Conservation (phyloP, 2,797 vertebrate species). For the Enteromius mattozi region DNA sequence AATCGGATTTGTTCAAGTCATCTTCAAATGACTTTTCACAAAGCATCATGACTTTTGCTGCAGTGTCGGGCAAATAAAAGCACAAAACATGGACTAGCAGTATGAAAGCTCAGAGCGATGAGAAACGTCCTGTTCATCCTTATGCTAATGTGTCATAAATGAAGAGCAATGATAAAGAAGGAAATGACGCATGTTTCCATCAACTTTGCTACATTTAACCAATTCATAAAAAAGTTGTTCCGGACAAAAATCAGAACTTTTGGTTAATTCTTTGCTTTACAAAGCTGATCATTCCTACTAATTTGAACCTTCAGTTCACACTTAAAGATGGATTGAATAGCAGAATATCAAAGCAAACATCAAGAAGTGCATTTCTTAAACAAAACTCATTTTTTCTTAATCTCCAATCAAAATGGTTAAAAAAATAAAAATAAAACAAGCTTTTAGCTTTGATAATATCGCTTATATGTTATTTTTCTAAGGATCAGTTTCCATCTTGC, state of each 20-base stretch:
- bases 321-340: neutral
- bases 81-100: conserved; percentile 46
- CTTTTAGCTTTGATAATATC: neutral
- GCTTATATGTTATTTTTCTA: neutral
- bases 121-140: conserved; percentile 51
- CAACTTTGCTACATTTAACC: neutral
- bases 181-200: conserved; percentile 68
- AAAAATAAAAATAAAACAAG: neutral
- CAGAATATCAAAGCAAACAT: neutral
- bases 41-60: neutral
- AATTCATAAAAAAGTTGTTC: neutral
- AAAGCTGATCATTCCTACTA: neutral
- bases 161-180: conserved; percentile 79
- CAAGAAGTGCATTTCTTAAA: neutral
- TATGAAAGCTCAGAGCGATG: conserved; percentile 60
- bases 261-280: neutral
- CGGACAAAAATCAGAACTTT: neutral
- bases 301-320: neutral
- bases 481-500: neutral
- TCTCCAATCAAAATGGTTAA: neutral
- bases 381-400: neutral
- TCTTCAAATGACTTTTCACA: neutral
- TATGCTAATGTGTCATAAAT: conserved; percentile 78
- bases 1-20: conserved; percentile 71
- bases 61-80: conserved; percentile 34